phyloP scores from a whole-genome alignment of 2,113 vertebrate species.

The Cryptomyrus ogoouensis region DNA sequence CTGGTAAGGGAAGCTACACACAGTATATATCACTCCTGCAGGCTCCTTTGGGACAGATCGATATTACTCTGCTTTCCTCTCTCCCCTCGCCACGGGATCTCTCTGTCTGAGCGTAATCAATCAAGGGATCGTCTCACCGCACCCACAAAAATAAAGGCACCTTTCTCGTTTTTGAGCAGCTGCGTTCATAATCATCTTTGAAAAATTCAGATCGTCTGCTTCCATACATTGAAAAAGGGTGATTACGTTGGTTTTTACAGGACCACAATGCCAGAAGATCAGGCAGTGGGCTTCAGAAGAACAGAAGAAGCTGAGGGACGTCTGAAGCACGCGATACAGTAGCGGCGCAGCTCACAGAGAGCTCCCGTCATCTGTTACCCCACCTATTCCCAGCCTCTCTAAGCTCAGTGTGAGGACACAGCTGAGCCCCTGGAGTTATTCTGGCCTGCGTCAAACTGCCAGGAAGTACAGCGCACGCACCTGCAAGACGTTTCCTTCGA shows the following conservation, averaged over 20 bases:
- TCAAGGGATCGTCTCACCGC: background rate
- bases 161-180: background rate
- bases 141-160: background rate
- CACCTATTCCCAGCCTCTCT: background rate
- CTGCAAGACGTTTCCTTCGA: background rate
- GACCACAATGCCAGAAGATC: background rate
- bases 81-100: background rate
- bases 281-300: background rate
- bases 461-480: background rate
- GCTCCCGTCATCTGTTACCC: background rate
- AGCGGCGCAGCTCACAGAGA: background rate
- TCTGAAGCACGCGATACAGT: background rate
- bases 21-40: constrained; percentile 7
- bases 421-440: background rate
- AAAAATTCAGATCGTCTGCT: background rate
- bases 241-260: background rate
- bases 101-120: background rate
- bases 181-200: background rate
- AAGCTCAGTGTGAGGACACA: background rate
- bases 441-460: background rate
- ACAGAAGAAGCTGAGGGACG: background rate
- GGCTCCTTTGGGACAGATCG: background rate
- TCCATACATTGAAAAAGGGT: background rate
- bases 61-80: background rate
- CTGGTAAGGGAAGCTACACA: constrained; percentile 1